Evolutionary conservation across 2,113 vertebrate species (phyloP), one percentile per base, ranked within the genome.

Genomic region (Phalacrocorax carbo): DNA sequence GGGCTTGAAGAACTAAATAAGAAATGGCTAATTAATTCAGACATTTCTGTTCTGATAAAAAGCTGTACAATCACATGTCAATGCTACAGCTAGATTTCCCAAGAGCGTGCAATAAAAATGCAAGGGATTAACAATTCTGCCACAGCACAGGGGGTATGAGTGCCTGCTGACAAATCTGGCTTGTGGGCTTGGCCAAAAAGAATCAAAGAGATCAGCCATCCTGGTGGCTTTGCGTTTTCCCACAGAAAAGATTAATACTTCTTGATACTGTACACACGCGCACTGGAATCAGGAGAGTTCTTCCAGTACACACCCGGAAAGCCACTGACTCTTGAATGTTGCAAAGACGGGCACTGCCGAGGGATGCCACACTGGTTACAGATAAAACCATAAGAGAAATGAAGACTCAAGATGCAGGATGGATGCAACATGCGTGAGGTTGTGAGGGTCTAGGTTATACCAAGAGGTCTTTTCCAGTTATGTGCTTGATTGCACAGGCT

Each of bases 1-100:
- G 98, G 98, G 96, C 98, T 99, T 62, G 98, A 98, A 87, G 98
- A 99, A 97, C 99, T 99, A 97, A 97, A 98, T 52, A 90, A 98
- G 96, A 98, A 97, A 98, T 42, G 66, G 82, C 86, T 95, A 95
- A 93, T 98, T 96, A 98, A 95, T 92, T 32, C 8, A 1, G 92
- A 95, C 93, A 71, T 93, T 55, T 78, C n/a, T 61, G 78, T 66
- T 82, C 64, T 2, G 40, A 94, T 36, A 51, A 89, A 83, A 91
- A 94, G 54, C 73, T 71, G 86, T 83, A 92, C 42, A 77, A 81
- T 57, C 83, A 72, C 78, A 96, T 6, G 3, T 60, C 69, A 70
- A 49, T 40, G 51, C 26, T 81, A 82, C 51, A 90, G 42, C 51
- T 60, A 27, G 26, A 61, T 34, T 93, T 76, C 85, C 71, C 71